Evolutionary conservation across 2,113 vertebrate genomes (phyloP), one percentile per base, ranked within the genome.

Genomic region (Cebus imitator): DNA sequence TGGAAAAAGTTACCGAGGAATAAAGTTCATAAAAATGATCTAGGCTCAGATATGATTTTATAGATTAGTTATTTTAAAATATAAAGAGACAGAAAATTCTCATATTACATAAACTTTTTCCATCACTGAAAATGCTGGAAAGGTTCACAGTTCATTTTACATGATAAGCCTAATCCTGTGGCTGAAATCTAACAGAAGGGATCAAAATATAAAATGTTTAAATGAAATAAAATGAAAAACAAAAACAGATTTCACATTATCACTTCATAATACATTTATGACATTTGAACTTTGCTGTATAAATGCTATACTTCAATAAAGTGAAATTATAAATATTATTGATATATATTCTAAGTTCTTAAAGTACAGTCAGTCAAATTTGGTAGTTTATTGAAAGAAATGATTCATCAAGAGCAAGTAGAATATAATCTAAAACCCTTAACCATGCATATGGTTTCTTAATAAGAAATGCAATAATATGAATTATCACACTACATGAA

Each of bases 311-410:
- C 37, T 52, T 83, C 32, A 66, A 35, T 80, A 95, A 72, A 43
- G 2, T 76, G 80, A 79, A 81, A 52, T 81, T 61, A 48, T 70
- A 86, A 94, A 73, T 66, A 78, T 86, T 75, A 68, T 25, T 10
- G 35, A 57, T 43, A 91, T 58, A 87, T 86, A 48, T 84, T 66
- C 27, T 93, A 90, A 94, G 57, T 57, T 97, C 40, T 70, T 57
- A 92, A 78, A 48, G 68, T 58, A 89, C 3, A 43, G 8, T 79
- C 27, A 84, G 16, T 64, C 25, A 30, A 52, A 95, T 72, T 83
- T 32, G 75, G 18, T 37, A 32, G 4, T 55, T 84, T 84, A 84
- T 58, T 84, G 40, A 84, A 73, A 91, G 32, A 50, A 94, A 20
- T 58, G 30, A 48, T 43, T 50, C 17, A 30, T 78, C 40, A 52